Base-by-base conservation (phyloP, 2,888 invertebrate genomes). In the Parasteatoda lunata region DNA sequence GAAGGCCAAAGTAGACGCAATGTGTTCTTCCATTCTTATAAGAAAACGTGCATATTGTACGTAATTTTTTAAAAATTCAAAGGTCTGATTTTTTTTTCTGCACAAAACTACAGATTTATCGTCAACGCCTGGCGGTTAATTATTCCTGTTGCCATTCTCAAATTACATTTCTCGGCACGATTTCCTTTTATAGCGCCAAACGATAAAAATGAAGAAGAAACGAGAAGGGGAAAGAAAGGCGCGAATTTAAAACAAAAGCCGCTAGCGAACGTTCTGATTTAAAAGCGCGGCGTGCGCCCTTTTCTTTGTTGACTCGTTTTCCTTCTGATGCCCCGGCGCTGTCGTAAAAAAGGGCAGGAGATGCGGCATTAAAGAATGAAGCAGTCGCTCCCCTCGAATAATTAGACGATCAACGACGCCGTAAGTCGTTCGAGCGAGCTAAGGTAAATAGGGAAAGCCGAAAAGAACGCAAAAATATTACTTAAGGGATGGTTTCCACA, bases 111-210 rank as follows among this genome's bases (percentile, higher is more conserved):
- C 30, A 30, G 30, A 30, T 30, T 30, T 30, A 30, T 30, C 30
- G 30, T 30, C 30, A 30, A 30, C 30, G 30, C 30, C 59, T 59
- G 59, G n/a, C 59, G n/a, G 11, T 59, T 59, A 4, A n/a, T 11
- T 59, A n/a, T 59, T 59, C n/a, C 11, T 59, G 4, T n/a, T 59
- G n/a, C 59, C 59, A 59, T 59, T 59, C n/a, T n/a, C 59, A 59
- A 69, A 47, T 69, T 13, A 47, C 8, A 65, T 80, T 64, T n/a
- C 48, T 49, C 15, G 48, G 73, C 81, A 81, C 75, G 73, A 81
- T 81, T 81, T 68, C 73, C 80, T 81, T 81, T 81, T 75, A 73
- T 81, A 73, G 68, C 70, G 30, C n/a, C 80, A 73, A 75, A 30
- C 68, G 54, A 68, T 49, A 7, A 11, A 48, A 45, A 49, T n/a